Evolutionary conservation across 2,888 invertebrate species (phyloP), one percentile per base, ranked within the genome.

Genomic region (Dusona sp.): DNA sequence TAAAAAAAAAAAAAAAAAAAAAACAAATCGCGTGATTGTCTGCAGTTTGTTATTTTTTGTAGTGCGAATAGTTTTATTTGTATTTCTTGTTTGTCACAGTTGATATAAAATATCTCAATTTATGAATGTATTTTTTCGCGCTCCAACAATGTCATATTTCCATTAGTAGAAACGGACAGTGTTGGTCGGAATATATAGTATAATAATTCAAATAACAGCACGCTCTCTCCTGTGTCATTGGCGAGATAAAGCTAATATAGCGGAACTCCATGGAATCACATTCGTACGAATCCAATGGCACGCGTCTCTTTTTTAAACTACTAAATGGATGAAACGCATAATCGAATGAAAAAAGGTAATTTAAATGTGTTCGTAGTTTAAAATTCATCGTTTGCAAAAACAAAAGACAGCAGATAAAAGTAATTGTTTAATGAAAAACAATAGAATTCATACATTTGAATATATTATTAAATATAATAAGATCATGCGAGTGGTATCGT

Each of bases 171-270:
- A 57, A 81, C 45, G 38, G 70, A 42, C 61, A 65, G 42, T 22
- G 38, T 29, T 73, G 36, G 78, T 64, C 57, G 9, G 54, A 42
- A 51, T 67, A 79, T 54, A 29, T 29, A 36, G 54, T 22, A 73
- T 54, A 84, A 78, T 85, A 85, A 85, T 85, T 85, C 85, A 85
- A 65, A 70, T 67, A 81, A 82, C 78, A 38, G 65, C 54, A 33
- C 45, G 36, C n/a, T 36, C 57, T 54, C 57, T 68, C 48, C 48
- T 67, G 38, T 83, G 38, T 73, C 78, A 68, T 67, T 78, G 45
- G 29, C 8, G 29, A 73, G 81, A 85, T 82, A 85, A 81, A 85
- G 61, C 81, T 79, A 61, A 67, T 48, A 84, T 48, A 57, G 79
- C 25, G 73, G 81, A 48, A 67, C 57, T 78, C 78, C 78, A 22